phyloP scores from a whole-genome alignment of 2,888 invertebrate genomes.

The Isoperla grammatica region DNA sequence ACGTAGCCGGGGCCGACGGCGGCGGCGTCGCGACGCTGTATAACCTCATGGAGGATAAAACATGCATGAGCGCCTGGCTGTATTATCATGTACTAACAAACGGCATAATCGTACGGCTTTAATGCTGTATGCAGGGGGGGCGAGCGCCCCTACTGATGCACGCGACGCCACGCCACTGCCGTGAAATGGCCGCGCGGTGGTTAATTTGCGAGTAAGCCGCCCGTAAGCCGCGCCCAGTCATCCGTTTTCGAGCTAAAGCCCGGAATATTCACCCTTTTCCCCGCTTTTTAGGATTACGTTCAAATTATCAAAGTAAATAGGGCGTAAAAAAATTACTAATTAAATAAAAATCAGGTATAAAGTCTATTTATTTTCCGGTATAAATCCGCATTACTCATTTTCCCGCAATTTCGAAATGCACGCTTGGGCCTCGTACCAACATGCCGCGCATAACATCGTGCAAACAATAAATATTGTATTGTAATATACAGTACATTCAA shows the following conservation, averaged over 20 bases:
- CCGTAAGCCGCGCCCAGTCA: too few relatives aligned
- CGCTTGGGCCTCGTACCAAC: too few relatives aligned
- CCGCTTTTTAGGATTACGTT: not conserved
- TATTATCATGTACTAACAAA: slow-evolving; percentile 24
- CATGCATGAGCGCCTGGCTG: slow-evolving; percentile 23
- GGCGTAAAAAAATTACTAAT: not conserved
- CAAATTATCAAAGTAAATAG: not conserved
- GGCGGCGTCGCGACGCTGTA: not conserved
- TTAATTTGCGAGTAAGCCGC: too few relatives aligned
- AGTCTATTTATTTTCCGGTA: not conserved
- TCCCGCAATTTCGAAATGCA: too few relatives aligned
- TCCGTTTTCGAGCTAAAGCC: too few relatives aligned
- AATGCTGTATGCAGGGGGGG: slow-evolving; percentile 19
- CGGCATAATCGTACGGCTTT: slow-evolving; percentile 25
- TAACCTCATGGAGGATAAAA: slow-evolving; percentile 11
- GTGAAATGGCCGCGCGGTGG: too few relatives aligned
- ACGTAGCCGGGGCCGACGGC: too few relatives aligned
- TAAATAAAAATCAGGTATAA: not conserved
- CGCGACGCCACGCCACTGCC: not conserved
- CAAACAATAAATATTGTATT: too few relatives aligned
- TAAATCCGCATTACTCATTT: too few relatives aligned
- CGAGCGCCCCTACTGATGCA: slow-evolving; percentile 8
- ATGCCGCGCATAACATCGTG: too few relatives aligned
- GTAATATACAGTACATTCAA: too few relatives aligned
- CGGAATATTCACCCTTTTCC: not conserved